phyloP scores from a whole-genome alignment of 2,888 invertebrate genomes.

The Athalia cordata region DNA sequence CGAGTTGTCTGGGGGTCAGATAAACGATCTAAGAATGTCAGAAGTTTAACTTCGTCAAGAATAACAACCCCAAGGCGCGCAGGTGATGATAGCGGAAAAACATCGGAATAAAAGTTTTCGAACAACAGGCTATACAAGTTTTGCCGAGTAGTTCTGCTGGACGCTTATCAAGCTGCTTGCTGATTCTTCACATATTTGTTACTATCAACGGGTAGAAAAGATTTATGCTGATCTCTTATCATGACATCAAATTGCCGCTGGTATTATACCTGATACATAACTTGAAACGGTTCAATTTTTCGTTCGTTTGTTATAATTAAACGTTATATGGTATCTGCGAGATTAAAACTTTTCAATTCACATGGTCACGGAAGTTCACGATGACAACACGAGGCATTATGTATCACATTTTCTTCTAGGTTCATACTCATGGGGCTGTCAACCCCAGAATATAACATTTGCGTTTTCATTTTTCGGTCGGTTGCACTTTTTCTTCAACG shows the following conservation, averaged over 20 bases:
- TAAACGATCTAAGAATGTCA: background rate
- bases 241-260: background rate
- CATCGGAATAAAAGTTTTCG: background rate
- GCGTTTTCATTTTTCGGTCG: constrained; percentile 16
- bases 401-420: background rate
- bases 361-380: background rate
- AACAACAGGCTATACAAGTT: constrained; percentile 17
- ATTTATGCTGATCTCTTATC: constrained; percentile 13
- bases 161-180: constrained; percentile 8
- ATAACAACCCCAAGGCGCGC: background rate
- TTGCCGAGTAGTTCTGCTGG: background rate
- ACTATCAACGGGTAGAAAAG: background rate
- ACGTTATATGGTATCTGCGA: background rate
- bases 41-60: constrained; percentile 4
- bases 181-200: background rate
- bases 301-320: background rate
- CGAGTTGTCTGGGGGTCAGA: background rate
- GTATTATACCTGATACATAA: background rate
- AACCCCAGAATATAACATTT: background rate
- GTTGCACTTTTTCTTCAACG: constrained; percentile 12
- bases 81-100: background rate
- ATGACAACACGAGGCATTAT: too few relatives aligned
- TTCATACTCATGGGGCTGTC: constrained; percentile 7
- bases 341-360: constrained; percentile 26
- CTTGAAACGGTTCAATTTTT: constrained; percentile 1